Conservation (phyloP, 2,113 vertebrate genomes). For the Eudyptes chrysolophus region DNA sequence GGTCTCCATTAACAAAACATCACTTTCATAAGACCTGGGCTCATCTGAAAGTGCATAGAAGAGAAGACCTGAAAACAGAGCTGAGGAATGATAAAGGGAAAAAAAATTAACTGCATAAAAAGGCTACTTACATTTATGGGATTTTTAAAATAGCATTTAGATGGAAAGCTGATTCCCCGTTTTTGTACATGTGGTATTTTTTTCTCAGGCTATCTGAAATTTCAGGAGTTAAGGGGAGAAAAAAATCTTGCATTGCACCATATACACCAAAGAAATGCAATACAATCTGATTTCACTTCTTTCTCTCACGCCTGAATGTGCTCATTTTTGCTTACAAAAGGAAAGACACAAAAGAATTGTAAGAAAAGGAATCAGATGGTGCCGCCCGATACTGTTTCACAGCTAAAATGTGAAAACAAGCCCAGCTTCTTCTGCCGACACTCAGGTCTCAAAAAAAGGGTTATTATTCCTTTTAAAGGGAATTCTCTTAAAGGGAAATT, state of each 20-base stretch:
- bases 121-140: slow-evolving; percentile 40
- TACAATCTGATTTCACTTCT: slow-evolving; percentile 66
- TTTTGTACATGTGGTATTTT: slow-evolving; percentile 39
- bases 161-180: slow-evolving; percentile 31
- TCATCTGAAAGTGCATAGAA: neutral
- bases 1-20: slow-evolving; percentile 10
- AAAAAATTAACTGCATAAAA: slow-evolving; percentile 9
- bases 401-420: slow-evolving; percentile 61
- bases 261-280: slow-evolving; percentile 63
- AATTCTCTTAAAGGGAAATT: slow-evolving; percentile 54
- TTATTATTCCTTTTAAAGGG: slow-evolving; percentile 49
- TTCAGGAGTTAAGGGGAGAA: slow-evolving; percentile 37
- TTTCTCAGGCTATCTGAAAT: slow-evolving; percentile 57
- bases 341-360: slow-evolving; percentile 64
- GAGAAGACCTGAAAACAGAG: slow-evolving; percentile 7
- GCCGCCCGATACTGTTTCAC: slow-evolving; percentile 53
- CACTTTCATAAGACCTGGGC: neutral
- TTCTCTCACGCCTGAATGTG: slow-evolving; percentile 59
- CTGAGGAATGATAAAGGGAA: slow-evolving; percentile 27
- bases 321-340: slow-evolving; percentile 73
- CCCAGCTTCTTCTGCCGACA: slow-evolving; percentile 13
- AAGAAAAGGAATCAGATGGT: slow-evolving; percentile 72
- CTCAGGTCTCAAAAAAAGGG: neutral
- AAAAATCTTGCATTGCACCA: neutral
- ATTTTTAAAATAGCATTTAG: slow-evolving; percentile 38